Percentiles rank a stretch among this genome's conserved stretches.
phyloP scores from a whole-genome alignment of 1,140 invertebrate species.

The Cyrtorhinus lividipennis region DNA sequence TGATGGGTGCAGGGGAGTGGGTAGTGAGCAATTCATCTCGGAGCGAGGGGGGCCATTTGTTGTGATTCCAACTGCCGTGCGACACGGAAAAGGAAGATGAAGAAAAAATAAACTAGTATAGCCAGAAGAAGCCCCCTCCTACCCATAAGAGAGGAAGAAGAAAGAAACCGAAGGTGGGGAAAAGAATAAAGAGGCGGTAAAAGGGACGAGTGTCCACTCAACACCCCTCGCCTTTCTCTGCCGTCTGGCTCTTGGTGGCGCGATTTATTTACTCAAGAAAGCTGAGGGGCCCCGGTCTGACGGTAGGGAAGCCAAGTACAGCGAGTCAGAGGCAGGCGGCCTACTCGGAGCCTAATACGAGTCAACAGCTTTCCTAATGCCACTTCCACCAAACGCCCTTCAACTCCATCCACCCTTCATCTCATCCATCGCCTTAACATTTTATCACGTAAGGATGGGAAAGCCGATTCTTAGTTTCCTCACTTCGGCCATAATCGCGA shows the following conservation, averaged over 20 bases:
- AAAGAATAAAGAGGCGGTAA: neutral
- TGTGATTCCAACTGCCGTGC: neutral
- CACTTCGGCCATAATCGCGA: no score
- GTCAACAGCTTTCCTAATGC: neutral
- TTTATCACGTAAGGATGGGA: no score
- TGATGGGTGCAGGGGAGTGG: no score
- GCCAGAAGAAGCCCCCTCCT: no score
- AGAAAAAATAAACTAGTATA: neutral
- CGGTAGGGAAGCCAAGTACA: neutral
- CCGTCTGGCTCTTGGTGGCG: neutral
- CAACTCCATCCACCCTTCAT: no score
- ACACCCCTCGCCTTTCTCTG: neutral
- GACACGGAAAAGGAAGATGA: neutral
- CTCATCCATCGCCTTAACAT: no score
- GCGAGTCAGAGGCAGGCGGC: neutral
- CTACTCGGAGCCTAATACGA: neutral
- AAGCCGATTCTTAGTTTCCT: no score
- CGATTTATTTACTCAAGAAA: neutral
- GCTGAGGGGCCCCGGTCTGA: neutral
- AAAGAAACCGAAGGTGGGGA: no score
- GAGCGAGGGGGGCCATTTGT: neutral
- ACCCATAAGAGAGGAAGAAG: no score
- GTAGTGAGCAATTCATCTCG: neutral
- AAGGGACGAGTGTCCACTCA: neutral
- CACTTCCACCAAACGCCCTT: neutral